Evolutionary conservation across 2,113 vertebrate species (phyloP).

Genomic region (Planiliza haematocheilus): DNA sequence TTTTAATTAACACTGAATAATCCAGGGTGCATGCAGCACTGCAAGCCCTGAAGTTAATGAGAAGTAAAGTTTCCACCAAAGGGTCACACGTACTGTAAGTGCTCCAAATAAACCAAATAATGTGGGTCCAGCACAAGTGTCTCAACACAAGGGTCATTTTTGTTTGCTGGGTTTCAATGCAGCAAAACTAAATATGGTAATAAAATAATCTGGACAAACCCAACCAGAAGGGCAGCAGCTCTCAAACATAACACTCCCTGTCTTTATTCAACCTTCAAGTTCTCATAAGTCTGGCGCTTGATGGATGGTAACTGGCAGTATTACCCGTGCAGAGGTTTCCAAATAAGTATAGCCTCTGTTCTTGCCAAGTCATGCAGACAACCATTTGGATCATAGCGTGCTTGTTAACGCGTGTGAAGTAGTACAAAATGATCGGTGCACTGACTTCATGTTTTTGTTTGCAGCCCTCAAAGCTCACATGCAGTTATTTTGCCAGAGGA

Average conservation of each 20-base stretch:
- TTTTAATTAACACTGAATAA: slow-evolving; percentile 54
- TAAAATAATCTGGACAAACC: slow-evolving; percentile 42
- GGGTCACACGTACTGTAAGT: neutral
- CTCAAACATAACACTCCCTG: slow-evolving; percentile 43
- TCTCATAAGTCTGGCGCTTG: slow-evolving; percentile 48
- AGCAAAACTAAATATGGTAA: slow-evolving; percentile 38
- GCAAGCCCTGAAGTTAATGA: slow-evolving; percentile 41
- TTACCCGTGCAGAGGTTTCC: slow-evolving; percentile 41
- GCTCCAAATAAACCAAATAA: slow-evolving; percentile 34
- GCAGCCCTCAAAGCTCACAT: slow-evolving; percentile 37
- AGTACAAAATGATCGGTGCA: slow-evolving; percentile 55
- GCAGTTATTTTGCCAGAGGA: slow-evolving; percentile 28
- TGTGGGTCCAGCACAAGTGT: slow-evolving; percentile 22
- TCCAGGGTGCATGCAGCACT: slow-evolving; percentile 42
- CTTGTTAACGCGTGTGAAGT: slow-evolving; percentile 59
- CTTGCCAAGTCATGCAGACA: slow-evolving; percentile 65
- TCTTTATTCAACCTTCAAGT: slow-evolving; percentile 42
- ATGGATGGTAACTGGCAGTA: slow-evolving; percentile 56
- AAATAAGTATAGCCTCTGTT: slow-evolving; percentile 60
- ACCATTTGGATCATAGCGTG: slow-evolving; percentile 49
- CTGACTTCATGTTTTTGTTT: slow-evolving; percentile 50
- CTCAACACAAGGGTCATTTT: slow-evolving; percentile 45
- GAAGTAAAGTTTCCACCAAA: slow-evolving; percentile 51
- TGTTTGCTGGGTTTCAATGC: slow-evolving; percentile 37
- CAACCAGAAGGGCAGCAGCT: slow-evolving; percentile 16